A percentile compares a stretch with the other conserved stretches of the same genome.
Conservation (phyloP, 2,113 vertebrate genomes). For the Aphyosemion australe region DNA sequence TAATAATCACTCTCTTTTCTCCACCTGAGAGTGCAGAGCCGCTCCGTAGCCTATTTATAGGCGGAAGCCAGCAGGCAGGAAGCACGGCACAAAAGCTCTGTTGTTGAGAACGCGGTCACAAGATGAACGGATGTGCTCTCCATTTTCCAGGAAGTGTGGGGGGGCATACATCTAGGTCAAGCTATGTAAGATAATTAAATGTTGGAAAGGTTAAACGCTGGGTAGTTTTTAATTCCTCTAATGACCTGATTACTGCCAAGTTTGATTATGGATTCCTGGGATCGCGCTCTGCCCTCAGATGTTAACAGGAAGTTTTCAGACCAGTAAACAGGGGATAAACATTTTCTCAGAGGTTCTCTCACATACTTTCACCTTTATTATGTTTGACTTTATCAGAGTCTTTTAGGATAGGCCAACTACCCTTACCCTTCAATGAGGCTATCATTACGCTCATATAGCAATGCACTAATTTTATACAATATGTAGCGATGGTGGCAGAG, state of each 20-base stretch:
- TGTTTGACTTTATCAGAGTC: too few relatives aligned
- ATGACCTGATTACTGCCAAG: conserved; percentile 1
- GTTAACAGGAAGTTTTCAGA: neutral
- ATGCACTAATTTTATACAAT: too few relatives aligned
- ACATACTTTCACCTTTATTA: too few relatives aligned
- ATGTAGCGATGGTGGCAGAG: too few relatives aligned
- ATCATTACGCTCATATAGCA: too few relatives aligned
- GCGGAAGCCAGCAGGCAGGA: conserved; percentile 38
- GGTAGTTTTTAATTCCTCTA: neutral
- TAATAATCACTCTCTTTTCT: conserved; percentile 70
- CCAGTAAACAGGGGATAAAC: too few relatives aligned
- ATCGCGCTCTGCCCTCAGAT: neutral
- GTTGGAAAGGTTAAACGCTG: conserved; percentile 17
- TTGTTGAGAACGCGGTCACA: conserved; percentile 55
- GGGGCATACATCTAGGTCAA: conserved; percentile 18
- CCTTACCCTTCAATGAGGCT: too few relatives aligned
- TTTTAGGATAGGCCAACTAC: too few relatives aligned
- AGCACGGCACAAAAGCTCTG: conserved; percentile 45
- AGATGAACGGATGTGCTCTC: conserved; percentile 22
- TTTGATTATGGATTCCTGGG: conserved; percentile 14
- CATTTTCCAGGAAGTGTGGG: conserved; percentile 1
- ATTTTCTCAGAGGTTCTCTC: too few relatives aligned
- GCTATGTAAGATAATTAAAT: conserved; percentile 17
- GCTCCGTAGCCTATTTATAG: conserved; percentile 67
- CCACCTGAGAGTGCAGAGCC: conserved; percentile 60